A percentile compares a stretch with the other conserved stretches of the same genome.
phyloP scores from a whole-genome alignment of 2,888 invertebrate genomes.

The Pterostichus madidus region DNA sequence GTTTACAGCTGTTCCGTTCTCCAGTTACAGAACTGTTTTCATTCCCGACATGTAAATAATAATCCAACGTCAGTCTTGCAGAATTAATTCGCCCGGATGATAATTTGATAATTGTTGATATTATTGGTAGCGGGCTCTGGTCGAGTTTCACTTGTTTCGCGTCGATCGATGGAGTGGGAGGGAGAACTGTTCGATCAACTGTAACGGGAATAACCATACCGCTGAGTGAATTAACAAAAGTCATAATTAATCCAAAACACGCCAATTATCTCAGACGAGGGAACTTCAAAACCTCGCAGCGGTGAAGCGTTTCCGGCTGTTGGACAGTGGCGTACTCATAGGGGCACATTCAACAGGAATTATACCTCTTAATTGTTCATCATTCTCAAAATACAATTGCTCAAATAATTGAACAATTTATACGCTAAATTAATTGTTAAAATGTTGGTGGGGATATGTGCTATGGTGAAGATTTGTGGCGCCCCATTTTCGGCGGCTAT shows the following conservation, averaged over 20 bases:
- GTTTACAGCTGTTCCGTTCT: conserved; percentile 31
- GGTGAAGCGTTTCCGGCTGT: conserved; percentile 39
- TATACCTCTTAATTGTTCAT: neutral
- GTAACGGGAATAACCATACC: conserved; percentile 48
- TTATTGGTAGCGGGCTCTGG: conserved; percentile 34
- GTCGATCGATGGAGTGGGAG: neutral
- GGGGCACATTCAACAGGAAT: conserved; percentile 25
- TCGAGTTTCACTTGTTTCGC: neutral
- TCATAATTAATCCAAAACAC: conserved; percentile 77
- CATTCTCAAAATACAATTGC: neutral
- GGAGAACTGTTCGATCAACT: conserved; percentile 25
- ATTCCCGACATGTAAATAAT: conserved; percentile 30
- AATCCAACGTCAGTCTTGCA: neutral
- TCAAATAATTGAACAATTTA: neutral
- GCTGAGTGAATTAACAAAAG: conserved; percentile 73
- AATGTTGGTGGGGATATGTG: neutral
- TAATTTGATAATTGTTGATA: conserved; percentile 51
- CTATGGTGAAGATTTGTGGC: neutral
- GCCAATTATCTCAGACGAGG: conserved; percentile 75
- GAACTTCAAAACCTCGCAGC: conserved; percentile 65
- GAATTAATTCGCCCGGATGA: conserved; percentile 8
- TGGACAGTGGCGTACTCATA: conserved; percentile 39
- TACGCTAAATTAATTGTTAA: neutral
- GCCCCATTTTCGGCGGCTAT: conserved; percentile 3
- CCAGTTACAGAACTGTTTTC: conserved; percentile 34